Base-by-base conservation (phyloP, 2,113 vertebrate species). In the Albula goreensis region DNA sequence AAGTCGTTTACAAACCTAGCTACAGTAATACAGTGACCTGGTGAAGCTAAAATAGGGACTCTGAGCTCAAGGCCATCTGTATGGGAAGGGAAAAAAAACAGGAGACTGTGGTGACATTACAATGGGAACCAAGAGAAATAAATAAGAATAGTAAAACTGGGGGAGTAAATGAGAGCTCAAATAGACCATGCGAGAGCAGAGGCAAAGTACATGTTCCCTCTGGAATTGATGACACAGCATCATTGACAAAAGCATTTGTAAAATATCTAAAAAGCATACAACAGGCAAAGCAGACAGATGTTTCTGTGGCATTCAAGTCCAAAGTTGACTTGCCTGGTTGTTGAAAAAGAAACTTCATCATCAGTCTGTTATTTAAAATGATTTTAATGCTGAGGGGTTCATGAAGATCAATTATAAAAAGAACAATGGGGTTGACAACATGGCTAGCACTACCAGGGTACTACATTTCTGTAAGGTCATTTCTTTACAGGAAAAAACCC, bases 401-500 rank as follows among this genome's bases (percentile, higher is more conserved):
- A 8, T n/a, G n/a, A n/a, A 70, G 13, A 70, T 70, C 22, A n/a
- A 5, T n/a, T n/a, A 5, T n/a, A 70, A 70, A 70, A 70, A 7
- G n/a, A n/a, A 17, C 8, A 63, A 63, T 63, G 15, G 17, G 60
- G 60, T 5, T 63, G 11, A 63, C 4, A 8, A 17, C 13, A 70
- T 5, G n/a, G 63, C 2, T 70, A n/a, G 7, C 1, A 70, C 4
- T 2, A 17, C 13, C 4, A 22, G 63, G 63, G 63, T 17, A 22
- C 22, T 70, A 5, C n/a, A 7, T 74, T 25, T 10, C 70, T 25
- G 70, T n/a, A 10, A n/a, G 70, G 19, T 8, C 70, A 74, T 74
- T 8, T 3, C 10, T 31, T 74, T 15, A 31, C 4, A 74, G 86
- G 88, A 85, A 90, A 77, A 86, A 85, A 84, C 53, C 78, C 83